Evolutionary conservation across 2,797 vertebrate genomes (phyloP).

Genomic region (Alcedo atthis): DNA sequence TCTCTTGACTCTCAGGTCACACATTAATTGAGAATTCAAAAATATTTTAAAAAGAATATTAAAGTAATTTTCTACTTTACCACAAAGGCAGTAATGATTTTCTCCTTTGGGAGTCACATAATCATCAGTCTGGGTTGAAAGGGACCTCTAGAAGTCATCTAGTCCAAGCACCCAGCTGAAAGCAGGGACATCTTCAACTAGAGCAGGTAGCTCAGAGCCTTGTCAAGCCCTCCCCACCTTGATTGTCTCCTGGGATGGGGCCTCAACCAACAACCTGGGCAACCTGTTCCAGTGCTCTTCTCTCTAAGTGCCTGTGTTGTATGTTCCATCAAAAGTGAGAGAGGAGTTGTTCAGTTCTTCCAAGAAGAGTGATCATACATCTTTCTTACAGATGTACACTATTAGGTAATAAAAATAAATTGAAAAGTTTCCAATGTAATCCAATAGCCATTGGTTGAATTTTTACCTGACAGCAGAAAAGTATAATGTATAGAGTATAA

Average conservation of each 20-base stretch:
- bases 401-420: slow-evolving; percentile 51
- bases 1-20: background rate
- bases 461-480: slow-evolving; percentile 42
- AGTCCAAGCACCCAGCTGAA: no score
- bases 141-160: no score
- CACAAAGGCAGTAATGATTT: background rate
- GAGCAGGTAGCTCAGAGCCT: no score
- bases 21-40: background rate
- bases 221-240: no score
- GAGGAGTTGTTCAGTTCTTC: background rate
- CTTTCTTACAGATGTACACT: background rate
- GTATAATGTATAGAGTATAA: background rate
- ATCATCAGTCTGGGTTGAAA: no score
- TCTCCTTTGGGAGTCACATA: background rate
- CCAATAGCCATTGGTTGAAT: slow-evolving; percentile 34
- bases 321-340: background rate
- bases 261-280: no score
- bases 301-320: background rate
- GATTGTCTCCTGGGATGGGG: no score
- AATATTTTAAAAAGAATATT: background rate
- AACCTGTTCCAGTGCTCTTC: background rate
- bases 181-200: no score
- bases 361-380: background rate
- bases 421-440: slow-evolving; percentile 55
- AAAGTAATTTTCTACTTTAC: background rate